Conservation (phyloP, 2,113 vertebrate genomes). For the Plotosus lineatus region DNA sequence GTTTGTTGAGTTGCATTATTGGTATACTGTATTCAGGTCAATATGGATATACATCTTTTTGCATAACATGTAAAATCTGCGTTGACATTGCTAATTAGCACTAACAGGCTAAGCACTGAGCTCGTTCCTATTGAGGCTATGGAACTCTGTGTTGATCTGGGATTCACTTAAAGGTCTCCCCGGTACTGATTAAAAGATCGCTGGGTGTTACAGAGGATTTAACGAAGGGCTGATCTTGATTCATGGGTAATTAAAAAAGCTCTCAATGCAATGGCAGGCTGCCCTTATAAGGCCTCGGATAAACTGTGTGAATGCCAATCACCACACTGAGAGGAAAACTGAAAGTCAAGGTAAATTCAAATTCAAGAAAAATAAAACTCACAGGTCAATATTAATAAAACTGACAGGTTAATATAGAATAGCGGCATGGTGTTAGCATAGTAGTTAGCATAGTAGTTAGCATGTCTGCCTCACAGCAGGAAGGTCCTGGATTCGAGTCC, state of each 20-base stretch:
- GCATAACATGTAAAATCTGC: neutral
- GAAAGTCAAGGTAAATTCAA: slow-evolving; percentile 22
- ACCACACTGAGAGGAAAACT: slow-evolving; percentile 21
- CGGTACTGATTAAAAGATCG: slow-evolving; percentile 38
- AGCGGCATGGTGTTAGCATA: no score
- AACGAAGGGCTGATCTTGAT: slow-evolving; percentile 38
- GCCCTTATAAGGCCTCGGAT: slow-evolving; percentile 29
- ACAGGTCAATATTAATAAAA: no score
- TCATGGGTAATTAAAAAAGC: slow-evolving; percentile 46
- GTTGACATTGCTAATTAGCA: slow-evolving; percentile 43
- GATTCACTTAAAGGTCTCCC: slow-evolving; percentile 43
- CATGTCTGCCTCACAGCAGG: no score
- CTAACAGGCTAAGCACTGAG: slow-evolving; percentile 11
- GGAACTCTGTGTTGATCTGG: slow-evolving; percentile 50
- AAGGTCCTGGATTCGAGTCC: no score
- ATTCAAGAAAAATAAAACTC: slow-evolving; percentile 16
- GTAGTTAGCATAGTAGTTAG: no score
- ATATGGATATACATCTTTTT: slow-evolving; percentile 12
- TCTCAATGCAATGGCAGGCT: slow-evolving; percentile 44
- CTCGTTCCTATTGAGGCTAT: slow-evolving; percentile 1
- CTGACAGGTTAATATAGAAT: no score
- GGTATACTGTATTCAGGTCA: slow-evolving; percentile 26
- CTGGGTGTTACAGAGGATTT: slow-evolving; percentile 24
- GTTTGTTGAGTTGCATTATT: slow-evolving; percentile 25
- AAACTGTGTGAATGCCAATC: slow-evolving; percentile 37